A percentile compares a stretch with the other conserved stretches of the same genome.
These are phyloP conservation scores for Monomorium pharaonis DNA, from an alignment of 1,140 invertebrate genomes.

Conservation along the genomic window DNA sequence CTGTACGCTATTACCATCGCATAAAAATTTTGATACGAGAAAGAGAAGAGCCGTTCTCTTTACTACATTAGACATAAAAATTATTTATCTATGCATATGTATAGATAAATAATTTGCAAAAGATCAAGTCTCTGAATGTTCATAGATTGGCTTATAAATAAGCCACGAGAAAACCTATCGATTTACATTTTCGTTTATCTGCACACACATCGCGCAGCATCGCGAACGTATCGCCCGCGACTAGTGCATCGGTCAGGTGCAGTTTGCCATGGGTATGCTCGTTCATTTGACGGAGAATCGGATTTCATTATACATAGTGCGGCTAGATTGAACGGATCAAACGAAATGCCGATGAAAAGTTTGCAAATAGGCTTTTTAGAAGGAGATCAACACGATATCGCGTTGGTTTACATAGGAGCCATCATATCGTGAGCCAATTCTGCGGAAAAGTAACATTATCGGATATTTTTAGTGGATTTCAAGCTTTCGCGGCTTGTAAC, in stretches of 20 bases:
- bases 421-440: constrained; percentile 46
- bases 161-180: neutral
- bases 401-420: constrained; percentile 45
- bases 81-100: no score
- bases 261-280: constrained; percentile 52
- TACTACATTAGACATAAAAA: neutral
- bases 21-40: neutral
- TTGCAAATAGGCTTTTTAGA: constrained; percentile 59
- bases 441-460: constrained; percentile 50
- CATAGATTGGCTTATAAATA: constrained; percentile 27
- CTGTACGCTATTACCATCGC: neutral
- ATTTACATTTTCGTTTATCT: constrained; percentile 26
- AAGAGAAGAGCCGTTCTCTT: neutral
- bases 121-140: constrained; percentile 6
- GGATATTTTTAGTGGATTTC: constrained; percentile 37
- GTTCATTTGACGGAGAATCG: constrained; percentile 56
- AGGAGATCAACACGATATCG: constrained; percentile 66
- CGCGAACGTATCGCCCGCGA: constrained; percentile 21
- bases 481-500: neutral
- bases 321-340: constrained; percentile 70
- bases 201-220: constrained; percentile 16
- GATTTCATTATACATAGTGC: constrained; percentile 70
- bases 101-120: neutral
- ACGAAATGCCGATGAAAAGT: constrained; percentile 68
- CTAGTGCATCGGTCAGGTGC: constrained; percentile 43